These are phyloP conservation scores for Rhinophrynus dorsalis DNA, from an alignment of 2,797 vertebrate species.

Conservation along the genomic window DNA sequence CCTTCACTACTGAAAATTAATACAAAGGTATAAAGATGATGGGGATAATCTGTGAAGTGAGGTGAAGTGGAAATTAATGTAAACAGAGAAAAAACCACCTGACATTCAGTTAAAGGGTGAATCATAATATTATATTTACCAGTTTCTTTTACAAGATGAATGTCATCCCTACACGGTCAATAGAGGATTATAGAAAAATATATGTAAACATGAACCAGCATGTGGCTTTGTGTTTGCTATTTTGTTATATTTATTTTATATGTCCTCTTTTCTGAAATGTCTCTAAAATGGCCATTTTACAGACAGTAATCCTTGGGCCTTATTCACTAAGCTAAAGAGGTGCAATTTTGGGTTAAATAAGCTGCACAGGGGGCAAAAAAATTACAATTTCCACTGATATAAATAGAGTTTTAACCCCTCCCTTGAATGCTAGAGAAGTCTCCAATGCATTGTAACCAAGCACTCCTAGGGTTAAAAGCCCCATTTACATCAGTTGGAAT, in stretches of 20 bases:
- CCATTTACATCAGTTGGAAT: too few species aligned
- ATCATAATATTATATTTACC: conserved; percentile 37
- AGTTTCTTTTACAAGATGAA: conserved; percentile 3
- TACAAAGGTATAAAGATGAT: conserved; percentile 28
- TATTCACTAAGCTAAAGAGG: too few species aligned
- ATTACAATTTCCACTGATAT: too few species aligned
- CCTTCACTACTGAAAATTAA: conserved; percentile 8
- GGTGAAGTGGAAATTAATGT: conserved; percentile 13
- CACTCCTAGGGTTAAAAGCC: too few species aligned
- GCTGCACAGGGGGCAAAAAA: too few species aligned
- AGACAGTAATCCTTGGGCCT: too few species aligned
- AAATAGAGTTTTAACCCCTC: too few species aligned
- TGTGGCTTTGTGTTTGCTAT: not conserved
- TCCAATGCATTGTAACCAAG: too few species aligned
- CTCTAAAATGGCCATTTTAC: not conserved
- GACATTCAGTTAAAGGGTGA: conserved; percentile 44
- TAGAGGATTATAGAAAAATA: conserved; percentile 17
- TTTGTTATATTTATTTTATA: not conserved
- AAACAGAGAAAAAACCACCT: conserved; percentile 28
- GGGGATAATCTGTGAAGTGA: conserved; percentile 29
- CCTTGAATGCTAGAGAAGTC: too few species aligned
- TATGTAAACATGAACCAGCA: not conserved
- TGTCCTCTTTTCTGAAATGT: not conserved
- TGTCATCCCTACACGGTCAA: not conserved
- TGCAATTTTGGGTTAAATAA: too few species aligned